A percentile compares a stretch with the other conserved stretches of the same genome.
Evolutionary conservation across 2,888 invertebrate species (phyloP).

Genomic region (Clostera curtula): DNA sequence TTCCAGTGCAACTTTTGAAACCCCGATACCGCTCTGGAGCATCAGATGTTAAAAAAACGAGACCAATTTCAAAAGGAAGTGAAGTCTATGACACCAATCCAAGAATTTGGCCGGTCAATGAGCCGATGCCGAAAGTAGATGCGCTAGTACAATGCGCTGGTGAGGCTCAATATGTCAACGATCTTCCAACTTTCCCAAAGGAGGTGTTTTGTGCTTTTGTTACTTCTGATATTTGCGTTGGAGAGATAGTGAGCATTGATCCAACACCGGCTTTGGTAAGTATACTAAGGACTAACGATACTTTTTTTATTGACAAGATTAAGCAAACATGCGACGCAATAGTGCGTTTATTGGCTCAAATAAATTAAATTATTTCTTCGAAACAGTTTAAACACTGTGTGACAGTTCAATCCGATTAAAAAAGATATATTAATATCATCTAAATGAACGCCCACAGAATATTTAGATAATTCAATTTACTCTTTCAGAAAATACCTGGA

Average conservation of each 20-base stretch:
- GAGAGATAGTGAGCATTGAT: conserved; percentile 76
- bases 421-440: too few relatives aligned
- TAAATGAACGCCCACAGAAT: too few relatives aligned
- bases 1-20: conserved; percentile 56
- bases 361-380: too few relatives aligned
- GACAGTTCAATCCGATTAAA: too few relatives aligned
- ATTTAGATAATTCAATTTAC: not conserved
- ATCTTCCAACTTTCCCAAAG: conserved; percentile 70
- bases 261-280: conserved; percentile 77
- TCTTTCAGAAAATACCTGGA: conserved; percentile 76
- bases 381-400: too few relatives aligned
- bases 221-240: conserved; percentile 64
- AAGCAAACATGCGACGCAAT: too few relatives aligned
- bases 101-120: conserved; percentile 77
- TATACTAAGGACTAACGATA: too few relatives aligned
- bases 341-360: too few relatives aligned
- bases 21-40: conserved; percentile 68
- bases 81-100: conserved; percentile 79
- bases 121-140: conserved; percentile 79
- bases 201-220: conserved; percentile 82
- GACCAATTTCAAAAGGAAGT: conserved; percentile 76
- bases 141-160: conserved; percentile 78
- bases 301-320: too few relatives aligned
- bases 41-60: conserved; percentile 51
- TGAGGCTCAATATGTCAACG: conserved; percentile 79